Percentiles rank a stretch among this genome's conserved stretches.
Evolutionary conservation across 1,140 invertebrate genomes (phyloP).

Genomic region (Asbolus verrucosus): DNA sequence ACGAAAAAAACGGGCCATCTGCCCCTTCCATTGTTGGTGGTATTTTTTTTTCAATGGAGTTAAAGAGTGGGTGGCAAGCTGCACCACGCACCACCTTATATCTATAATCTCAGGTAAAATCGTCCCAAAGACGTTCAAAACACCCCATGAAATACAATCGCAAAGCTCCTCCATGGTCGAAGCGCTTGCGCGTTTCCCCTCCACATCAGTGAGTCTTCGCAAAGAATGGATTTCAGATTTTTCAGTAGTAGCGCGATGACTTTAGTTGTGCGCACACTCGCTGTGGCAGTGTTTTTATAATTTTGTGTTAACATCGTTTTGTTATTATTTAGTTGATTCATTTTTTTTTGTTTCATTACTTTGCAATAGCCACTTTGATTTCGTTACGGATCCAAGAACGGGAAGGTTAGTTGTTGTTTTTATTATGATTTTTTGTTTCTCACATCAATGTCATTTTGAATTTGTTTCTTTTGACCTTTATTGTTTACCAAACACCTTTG

Average conservation of each 20-base stretch:
- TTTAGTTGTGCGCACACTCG: conserved; percentile 12
- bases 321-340: conserved; percentile 34
- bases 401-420: conserved; percentile 17
- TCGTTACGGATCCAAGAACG: conserved; percentile 23
- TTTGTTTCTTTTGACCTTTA: conserved; percentile 39
- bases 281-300: conserved; percentile 41
- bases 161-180: not conserved
- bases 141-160: conserved; percentile 35
- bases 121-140: conserved; percentile 22
- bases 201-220: conserved; percentile 1
- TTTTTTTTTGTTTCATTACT: conserved; percentile 31
- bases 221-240: conserved; percentile 45
- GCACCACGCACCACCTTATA: conserved; percentile 45
- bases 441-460: conserved; percentile 17
- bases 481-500: conserved; percentile 33
- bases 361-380: conserved; percentile 3
- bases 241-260: conserved; percentile 43
- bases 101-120: conserved; percentile 28
- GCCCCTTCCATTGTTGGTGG: conserved; percentile 33
- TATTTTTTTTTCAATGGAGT: conserved; percentile 30
- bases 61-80: conserved; percentile 53
- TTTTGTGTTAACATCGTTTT: conserved; percentile 32
- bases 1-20: conserved; percentile 38
- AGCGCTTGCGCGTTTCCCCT: not conserved
- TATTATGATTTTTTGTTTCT: not conserved